phyloP scores from a whole-genome alignment of 2,113 vertebrate genomes.

The Polypterus bichir region DNA sequence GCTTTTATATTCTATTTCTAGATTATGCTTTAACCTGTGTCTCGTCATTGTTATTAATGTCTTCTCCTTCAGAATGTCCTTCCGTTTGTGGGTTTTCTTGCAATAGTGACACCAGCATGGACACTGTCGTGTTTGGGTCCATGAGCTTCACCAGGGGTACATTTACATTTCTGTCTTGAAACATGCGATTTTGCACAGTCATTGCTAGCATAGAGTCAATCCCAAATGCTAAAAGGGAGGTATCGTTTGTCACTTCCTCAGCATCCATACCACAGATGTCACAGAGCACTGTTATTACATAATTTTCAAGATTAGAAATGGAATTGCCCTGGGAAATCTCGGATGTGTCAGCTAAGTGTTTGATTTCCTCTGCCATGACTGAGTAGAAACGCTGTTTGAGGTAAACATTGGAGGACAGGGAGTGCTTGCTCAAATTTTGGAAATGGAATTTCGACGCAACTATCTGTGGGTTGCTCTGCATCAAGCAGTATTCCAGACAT shows the following conservation, averaged over 20 bases:
- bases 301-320: constrained; percentile 32
- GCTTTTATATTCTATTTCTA: no score
- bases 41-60: not conserved
- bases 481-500: constrained; percentile 48
- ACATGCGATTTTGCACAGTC: constrained; percentile 64
- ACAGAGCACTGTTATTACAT: constrained; percentile 41
- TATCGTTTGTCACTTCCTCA: constrained; percentile 36
- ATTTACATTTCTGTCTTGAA: constrained; percentile 51
- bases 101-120: constrained; percentile 38
- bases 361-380: constrained; percentile 38
- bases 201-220: constrained; percentile 71
- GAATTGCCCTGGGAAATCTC: constrained; percentile 11
- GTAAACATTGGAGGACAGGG: constrained; percentile 39
- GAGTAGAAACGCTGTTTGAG: constrained; percentile 44
- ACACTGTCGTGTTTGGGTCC: constrained; percentile 55
- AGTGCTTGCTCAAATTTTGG: constrained; percentile 32
- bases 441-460: constrained; percentile 59
- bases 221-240: constrained; percentile 45
- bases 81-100: constrained; percentile 21
- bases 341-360: constrained; percentile 8
- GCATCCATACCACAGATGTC: constrained; percentile 29
- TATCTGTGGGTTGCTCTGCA: constrained; percentile 55
- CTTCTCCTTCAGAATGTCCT: constrained; percentile 1
- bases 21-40: no score
- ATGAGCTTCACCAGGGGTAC: constrained; percentile 57